Evolutionary conservation across 2,888 invertebrate species (phyloP), one percentile per base, ranked within the genome.

Genomic region (Dryococelus australis): DNA sequence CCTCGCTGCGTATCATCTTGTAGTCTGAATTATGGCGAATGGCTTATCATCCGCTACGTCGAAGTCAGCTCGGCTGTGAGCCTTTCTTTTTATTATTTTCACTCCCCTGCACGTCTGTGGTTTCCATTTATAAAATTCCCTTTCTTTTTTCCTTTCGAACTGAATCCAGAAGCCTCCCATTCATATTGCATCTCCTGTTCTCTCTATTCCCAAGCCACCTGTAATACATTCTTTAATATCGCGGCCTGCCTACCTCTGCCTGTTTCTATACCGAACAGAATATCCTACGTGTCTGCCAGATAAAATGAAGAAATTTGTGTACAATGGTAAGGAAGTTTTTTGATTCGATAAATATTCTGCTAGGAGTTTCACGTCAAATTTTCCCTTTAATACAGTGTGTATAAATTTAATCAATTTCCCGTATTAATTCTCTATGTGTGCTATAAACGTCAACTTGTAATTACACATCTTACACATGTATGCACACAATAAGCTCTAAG

Each of bases 161-260:
- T 65, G 65, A 10, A 65, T 10, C n/a, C n/a, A 10, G 24, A 65
- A 65, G 65, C 6, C 65, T 65, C 24, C 65, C 65, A 20, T 65
- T 65, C 65, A 65, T 65, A 65, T 65, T 65, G 65, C 65, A 65
- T 65, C 65, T 65, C n/a, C 12, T 65, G 65, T 65, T 65, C 65
- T n/a, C 65, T 65, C 0, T 65, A n/a, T 65, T 65, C 65, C 65
- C 65, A 24, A n/a, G 24, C 65, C 65, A 3, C 65, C 65, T 24
- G 65, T n/a, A 65, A 65, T 65, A 65, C n/a, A 65, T 65, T 65
- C 65, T 65, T 65, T 65, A 65, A 65, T 65, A 65, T 65, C 16
- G 65, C n/a, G 65, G 65, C 65, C 65, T 65, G 24, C n/a, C 65
- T 24, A 8, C n/a, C 65, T 65, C 65, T 65, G 47, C 16, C 47